These are phyloP conservation scores for Bombus superbus DNA, from an alignment of 1,140 invertebrate genomes.

Conservation along the genomic window DNA sequence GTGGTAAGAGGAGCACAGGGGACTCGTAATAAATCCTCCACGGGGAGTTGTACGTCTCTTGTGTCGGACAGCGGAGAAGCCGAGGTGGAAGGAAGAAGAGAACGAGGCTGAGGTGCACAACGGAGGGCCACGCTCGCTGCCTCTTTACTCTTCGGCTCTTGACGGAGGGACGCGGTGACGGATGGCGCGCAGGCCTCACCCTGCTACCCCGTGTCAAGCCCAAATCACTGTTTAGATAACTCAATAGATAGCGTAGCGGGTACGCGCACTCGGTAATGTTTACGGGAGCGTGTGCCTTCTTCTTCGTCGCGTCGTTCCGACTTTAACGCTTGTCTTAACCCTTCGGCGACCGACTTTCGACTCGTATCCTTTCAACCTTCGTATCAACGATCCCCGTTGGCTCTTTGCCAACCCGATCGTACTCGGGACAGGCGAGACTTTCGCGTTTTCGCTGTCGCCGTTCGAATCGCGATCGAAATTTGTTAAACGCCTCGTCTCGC, in stretches of 20 bases:
- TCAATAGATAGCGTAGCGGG: conserved; percentile 62
- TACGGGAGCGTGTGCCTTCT: conserved; percentile 32
- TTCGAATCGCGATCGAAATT: background rate
- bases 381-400: no score
- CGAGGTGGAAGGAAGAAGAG: conserved; percentile 48
- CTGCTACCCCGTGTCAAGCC: conserved; percentile 59
- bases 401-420: no score
- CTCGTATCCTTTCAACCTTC: no score
- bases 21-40: conserved; percentile 78
- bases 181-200: conserved; percentile 50
- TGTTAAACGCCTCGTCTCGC: background rate
- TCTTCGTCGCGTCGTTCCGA: background rate
- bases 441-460: background rate
- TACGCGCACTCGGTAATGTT: conserved; percentile 22
- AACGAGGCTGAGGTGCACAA: conserved; percentile 38
- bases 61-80: conserved; percentile 66
- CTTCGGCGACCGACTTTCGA: background rate
- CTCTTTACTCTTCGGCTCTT: conserved; percentile 49
- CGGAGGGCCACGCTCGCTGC: conserved; percentile 40
- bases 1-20: conserved; percentile 64
- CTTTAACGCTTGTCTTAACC: background rate
- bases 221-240: conserved; percentile 68
- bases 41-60: conserved; percentile 77
- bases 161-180: conserved; percentile 58
- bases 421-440: no score